Base-by-base conservation (phyloP, 2,888 invertebrate genomes). In the Himalopsyche japonica region DNA sequence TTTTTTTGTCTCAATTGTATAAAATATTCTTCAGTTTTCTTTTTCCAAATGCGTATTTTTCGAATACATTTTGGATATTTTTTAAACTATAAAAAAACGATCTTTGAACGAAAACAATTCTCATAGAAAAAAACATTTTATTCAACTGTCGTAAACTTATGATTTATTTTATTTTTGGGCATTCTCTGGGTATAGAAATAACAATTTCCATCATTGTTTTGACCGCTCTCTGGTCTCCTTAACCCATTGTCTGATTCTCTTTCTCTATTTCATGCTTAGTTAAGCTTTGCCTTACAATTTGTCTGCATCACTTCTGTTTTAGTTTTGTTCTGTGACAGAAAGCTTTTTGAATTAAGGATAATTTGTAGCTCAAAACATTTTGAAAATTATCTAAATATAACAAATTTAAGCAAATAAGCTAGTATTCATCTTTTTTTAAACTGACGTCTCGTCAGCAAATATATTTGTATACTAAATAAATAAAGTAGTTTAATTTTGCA, bases 211-310 rank as follows among this genome's bases (percentile, higher is more conserved):
- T 30, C 70, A 70, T 30, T 30, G 70, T 70, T 24, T 70, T 70
- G 70, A 70, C 70, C 70, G 70, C 12, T 70, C 70, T 70, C 47
- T 49, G 48, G 32, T 43, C 43, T 79, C 57, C 79, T n/a, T 32
- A 34, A n/a, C 79, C 30, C 79, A 57, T 79, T 43, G 79, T 48
- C 27, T 30, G 57, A 79, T 48, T 48, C 32, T 34, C 79, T 32
- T 79, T 47, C 47, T 57, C 79, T 37, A 49, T 79, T 79, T 79
- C 57, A 79, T 79, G 30, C 48, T 79, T 79, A 48, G 57, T 79
- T 79, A 79, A 79, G 32, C 57, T 79, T 79, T 47, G 15, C 30
- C 70, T 70, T 70, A 30, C 70, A 57, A 79, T 49, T 49, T 32
- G 47, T 78, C 78, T 37, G 24, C 32, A 78, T 34, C 43, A 20